phyloP scores from a whole-genome alignment of 1,140 invertebrate genomes.

The Philaenus spumarius region DNA sequence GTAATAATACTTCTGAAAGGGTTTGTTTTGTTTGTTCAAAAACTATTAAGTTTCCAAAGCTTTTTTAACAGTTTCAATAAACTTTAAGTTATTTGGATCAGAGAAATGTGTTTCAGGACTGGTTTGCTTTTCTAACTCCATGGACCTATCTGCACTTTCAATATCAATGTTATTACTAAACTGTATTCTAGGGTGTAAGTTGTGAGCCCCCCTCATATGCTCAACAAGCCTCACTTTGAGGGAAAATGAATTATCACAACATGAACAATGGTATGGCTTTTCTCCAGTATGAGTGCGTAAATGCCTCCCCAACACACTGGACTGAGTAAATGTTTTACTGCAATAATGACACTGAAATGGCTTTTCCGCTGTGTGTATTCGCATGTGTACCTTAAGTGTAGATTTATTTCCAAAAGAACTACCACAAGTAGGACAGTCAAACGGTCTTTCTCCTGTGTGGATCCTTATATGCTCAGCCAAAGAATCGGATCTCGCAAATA shows the following conservation, averaged over 20 bases:
- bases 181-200: too few species aligned
- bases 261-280: not conserved
- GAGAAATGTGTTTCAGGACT: too few species aligned
- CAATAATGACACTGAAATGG: not conserved
- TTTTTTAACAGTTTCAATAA: too few species aligned
- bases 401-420: not conserved
- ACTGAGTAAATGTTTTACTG: not conserved
- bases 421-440: not conserved
- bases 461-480: not conserved
- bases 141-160: too few species aligned
- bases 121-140: too few species aligned
- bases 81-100: too few species aligned
- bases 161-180: too few species aligned
- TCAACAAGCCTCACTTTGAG: too few species aligned
- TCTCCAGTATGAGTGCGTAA: conserved; percentile 13
- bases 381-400: not conserved
- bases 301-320: not conserved
- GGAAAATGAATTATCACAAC: not conserved
- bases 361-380: not conserved
- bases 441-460: conserved; percentile 7
- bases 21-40: too few species aligned
- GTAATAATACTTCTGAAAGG: too few species aligned
- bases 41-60: too few species aligned
- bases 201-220: too few species aligned
- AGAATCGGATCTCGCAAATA: conserved; percentile 5